A percentile compares a stretch with the other conserved stretches of the same genome.
Evolutionary conservation across 2,888 invertebrate genomes (phyloP).

Genomic region (Monochamus alternatus): DNA sequence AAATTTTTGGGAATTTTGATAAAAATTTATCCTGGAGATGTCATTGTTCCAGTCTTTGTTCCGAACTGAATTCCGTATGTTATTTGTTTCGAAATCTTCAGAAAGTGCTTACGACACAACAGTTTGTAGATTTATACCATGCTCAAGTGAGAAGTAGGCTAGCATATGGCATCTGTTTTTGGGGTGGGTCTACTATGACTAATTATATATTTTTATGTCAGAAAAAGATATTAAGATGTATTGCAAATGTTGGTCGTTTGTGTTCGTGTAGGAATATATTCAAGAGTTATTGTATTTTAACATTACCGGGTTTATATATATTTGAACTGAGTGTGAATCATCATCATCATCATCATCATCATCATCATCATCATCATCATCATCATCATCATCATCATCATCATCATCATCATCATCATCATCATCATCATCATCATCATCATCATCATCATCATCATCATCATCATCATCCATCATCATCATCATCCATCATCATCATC

Average conservation of each 20-base stretch:
- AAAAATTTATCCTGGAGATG: not conserved
- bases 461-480: too few species aligned
- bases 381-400: too few species aligned
- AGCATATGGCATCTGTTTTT: conserved; percentile 13
- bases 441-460: too few species aligned
- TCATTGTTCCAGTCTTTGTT: not conserved
- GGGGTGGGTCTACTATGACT: conserved; percentile 4
- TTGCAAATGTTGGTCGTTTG: not conserved
- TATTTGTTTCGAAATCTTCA: conserved; percentile 9
- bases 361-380: too few species aligned
- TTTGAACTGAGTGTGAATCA: not conserved
- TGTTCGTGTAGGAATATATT: not conserved
- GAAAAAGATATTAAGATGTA: conserved; percentile 18
- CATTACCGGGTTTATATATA: not conserved
- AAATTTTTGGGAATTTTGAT: conserved; percentile 11
- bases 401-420: too few species aligned
- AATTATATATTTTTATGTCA: conserved; percentile 11
- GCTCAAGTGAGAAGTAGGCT: not conserved
- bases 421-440: too few species aligned
- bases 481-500: too few species aligned
- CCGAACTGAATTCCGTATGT: conserved; percentile 3
- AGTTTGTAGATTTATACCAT: conserved; percentile 2
- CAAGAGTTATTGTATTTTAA: not conserved
- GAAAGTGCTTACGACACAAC: not conserved
- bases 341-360: too few species aligned